Conservation (phyloP, 2,888 invertebrate genomes). For the Temnothorax unifasciatus region DNA sequence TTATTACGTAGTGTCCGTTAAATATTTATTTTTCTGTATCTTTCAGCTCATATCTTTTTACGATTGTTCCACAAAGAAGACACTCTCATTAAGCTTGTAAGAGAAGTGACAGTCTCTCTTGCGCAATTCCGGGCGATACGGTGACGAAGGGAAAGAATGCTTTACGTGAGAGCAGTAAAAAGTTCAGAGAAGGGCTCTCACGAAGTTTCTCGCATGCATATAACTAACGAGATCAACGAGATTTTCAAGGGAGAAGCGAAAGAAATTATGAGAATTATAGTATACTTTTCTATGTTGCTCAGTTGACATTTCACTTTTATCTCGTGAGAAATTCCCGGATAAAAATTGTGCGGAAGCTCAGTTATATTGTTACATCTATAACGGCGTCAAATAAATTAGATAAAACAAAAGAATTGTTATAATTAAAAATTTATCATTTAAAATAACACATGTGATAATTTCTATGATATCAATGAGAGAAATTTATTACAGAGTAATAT, state of each 20-base stretch:
- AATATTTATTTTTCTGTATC: constrained; percentile 57
- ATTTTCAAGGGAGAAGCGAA: constrained; percentile 40
- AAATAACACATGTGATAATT: not conserved
- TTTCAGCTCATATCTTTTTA: constrained; percentile 62
- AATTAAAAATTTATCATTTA: constrained; percentile 13
- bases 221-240: constrained; percentile 50
- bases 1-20: constrained; percentile 42
- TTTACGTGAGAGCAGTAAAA: constrained; percentile 46
- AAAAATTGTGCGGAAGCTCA: not conserved
- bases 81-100: constrained; percentile 32
- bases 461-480: not conserved
- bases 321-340: constrained; percentile 25
- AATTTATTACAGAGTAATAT: not conserved
- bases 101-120: constrained; percentile 37
- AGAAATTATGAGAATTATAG: constrained; percentile 30
- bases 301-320: constrained; percentile 31
- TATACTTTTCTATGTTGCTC: constrained; percentile 12
- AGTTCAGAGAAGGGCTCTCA: constrained; percentile 57
- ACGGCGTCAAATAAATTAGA: constrained; percentile 17
- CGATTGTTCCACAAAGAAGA: constrained; percentile 36
- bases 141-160: constrained; percentile 65
- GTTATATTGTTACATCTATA: not conserved
- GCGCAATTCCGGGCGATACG: constrained; percentile 58
- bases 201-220: constrained; percentile 62
- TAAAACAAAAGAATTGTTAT: constrained; percentile 4